Percentiles rank a stretch among this genome's conserved stretches.
Evolutionary conservation across 1,140 invertebrate genomes (phyloP).

Genomic region (Scaptomyza hsui): DNA sequence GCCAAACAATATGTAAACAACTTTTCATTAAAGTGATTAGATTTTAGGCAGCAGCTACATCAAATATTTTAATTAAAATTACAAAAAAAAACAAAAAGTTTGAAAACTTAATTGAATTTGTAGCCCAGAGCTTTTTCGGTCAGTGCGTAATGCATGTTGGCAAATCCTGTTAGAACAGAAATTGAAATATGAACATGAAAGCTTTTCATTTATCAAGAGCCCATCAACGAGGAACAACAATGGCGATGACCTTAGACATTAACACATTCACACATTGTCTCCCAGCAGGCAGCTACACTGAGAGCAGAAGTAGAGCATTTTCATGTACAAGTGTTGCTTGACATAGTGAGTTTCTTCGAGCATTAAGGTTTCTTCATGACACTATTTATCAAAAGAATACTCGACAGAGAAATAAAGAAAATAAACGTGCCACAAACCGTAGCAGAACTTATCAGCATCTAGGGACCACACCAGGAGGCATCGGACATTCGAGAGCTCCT

Average conservation of each 20-base stretch:
- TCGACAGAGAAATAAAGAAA: slow-evolving; percentile 49
- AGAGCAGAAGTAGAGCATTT: background rate
- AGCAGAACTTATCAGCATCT: slow-evolving; percentile 74
- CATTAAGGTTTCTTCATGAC: slow-evolving; percentile 14
- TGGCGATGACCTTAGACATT: slow-evolving; percentile 74
- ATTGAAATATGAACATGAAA: slow-evolving; percentile 80
- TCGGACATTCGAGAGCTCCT: slow-evolving; percentile 46
- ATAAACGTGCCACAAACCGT: slow-evolving; percentile 63
- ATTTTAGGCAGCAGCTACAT: slow-evolving; percentile 15
- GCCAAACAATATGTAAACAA: slow-evolving; percentile 17
- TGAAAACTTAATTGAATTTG: slow-evolving; percentile 61
- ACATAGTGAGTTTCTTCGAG: background rate
- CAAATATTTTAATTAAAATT: slow-evolving; percentile 45
- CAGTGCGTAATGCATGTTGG: slow-evolving; percentile 1
- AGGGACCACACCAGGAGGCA: slow-evolving; percentile 42
- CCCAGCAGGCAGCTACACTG: too few relatives aligned
- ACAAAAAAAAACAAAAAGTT: slow-evolving; percentile 23
- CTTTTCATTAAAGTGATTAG: slow-evolving; percentile 29
- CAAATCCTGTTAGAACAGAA: slow-evolving; percentile 46
- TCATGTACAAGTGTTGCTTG: background rate
- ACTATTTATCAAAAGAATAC: slow-evolving; percentile 56
- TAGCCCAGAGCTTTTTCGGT: slow-evolving; percentile 41
- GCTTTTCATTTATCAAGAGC: slow-evolving; percentile 69
- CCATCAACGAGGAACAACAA: slow-evolving; percentile 10
- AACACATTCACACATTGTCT: slow-evolving; percentile 66